A percentile compares a stretch with the other conserved stretches of the same genome.
phyloP scores from a whole-genome alignment of 1,140 invertebrate genomes.

The Temnothorax longispinosus region DNA sequence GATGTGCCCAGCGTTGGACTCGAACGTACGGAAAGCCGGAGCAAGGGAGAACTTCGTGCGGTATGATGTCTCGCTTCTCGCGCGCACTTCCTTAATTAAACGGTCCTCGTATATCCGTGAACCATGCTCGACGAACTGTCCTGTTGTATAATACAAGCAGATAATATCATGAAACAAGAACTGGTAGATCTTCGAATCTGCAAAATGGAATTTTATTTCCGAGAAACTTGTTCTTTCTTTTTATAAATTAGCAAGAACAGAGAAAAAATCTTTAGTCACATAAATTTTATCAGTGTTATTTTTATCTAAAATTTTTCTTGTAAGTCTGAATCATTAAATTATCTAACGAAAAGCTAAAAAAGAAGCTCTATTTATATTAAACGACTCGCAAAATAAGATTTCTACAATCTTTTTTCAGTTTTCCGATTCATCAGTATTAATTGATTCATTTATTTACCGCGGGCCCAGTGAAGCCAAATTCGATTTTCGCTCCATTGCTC shows the following conservation, averaged over 20 bases:
- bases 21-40: conserved; percentile 49
- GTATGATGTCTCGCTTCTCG: background rate
- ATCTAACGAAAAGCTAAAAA: background rate
- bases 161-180: background rate
- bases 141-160: background rate
- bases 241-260: background rate
- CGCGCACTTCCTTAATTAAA: conserved; percentile 6
- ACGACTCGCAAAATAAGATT: background rate
- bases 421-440: background rate
- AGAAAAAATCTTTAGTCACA: background rate
- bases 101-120: background rate
- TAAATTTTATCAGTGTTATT: background rate
- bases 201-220: background rate
- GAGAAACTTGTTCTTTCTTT: background rate
- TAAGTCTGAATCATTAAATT: background rate
- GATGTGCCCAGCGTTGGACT: conserved; percentile 67
- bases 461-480: background rate
- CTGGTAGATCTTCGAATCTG: background rate
- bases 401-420: background rate
- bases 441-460: background rate
- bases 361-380: background rate
- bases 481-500: conserved; percentile 14
- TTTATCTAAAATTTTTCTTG: background rate
- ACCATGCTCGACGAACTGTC: background rate
- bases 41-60: conserved; percentile 20